Evolutionary conservation across 2,797 vertebrate genomes (phyloP).

Genomic region (Sebastes iracundus): DNA sequence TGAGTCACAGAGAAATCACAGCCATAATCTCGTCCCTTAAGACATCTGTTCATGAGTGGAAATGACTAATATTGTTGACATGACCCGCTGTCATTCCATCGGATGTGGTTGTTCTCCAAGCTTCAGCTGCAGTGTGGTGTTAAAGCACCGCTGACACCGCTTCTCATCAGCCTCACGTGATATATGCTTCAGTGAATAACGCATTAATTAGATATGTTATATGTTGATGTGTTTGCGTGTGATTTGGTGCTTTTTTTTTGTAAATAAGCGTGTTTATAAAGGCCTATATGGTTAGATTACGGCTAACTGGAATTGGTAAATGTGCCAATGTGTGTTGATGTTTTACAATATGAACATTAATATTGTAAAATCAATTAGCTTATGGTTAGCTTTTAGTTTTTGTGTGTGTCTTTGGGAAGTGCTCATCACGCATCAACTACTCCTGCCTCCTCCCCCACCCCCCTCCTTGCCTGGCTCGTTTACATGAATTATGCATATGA

Average conservation of each 20-base stretch:
- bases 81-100: conserved; percentile 56
- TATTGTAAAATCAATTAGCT: conserved; percentile 1
- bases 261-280: conserved; percentile 5
- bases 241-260: not conserved
- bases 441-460: not conserved
- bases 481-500: conserved; percentile 83
- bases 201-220: conserved; percentile 20
- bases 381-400: conserved; percentile 10
- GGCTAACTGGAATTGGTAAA: not conserved
- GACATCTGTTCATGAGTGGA: conserved; percentile 67
- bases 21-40: conserved; percentile 53
- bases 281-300: not conserved
- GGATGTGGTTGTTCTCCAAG: conserved; percentile 41
- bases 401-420: conserved; percentile 20
- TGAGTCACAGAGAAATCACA: conserved; percentile 64
- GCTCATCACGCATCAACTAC: conserved; percentile 62
- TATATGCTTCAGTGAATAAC: conserved; percentile 44
- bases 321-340: not conserved
- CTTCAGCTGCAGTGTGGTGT: conserved; percentile 31
- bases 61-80: conserved; percentile 59
- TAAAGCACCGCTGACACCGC: conserved; percentile 33
- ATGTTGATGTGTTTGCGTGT: conserved; percentile 9
- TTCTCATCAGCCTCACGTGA: conserved; percentile 30
- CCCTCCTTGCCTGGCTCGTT: conserved; percentile 54
- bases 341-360: conserved; percentile 6